Evolutionary conservation across 53 echinoderm and acorn worm genomes (phyloP), one percentile per base, ranked within the genome.

Genomic region (Mesocentrotus franciscanus): DNA sequence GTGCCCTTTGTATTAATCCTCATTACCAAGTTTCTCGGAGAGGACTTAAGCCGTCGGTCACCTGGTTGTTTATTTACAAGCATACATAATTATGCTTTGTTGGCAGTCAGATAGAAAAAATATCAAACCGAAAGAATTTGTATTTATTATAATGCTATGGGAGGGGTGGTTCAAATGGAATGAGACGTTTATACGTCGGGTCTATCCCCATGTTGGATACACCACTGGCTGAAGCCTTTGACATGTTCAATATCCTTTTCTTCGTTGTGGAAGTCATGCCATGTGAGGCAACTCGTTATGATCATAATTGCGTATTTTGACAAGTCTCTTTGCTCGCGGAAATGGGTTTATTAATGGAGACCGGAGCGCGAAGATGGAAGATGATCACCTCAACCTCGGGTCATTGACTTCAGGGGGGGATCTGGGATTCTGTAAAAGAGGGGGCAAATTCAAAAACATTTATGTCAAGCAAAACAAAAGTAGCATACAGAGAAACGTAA

Each of bases 301-400:
- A 84, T 78, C 78, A 34, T 78, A 78, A 78, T 84, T 84, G 84
- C 84, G 15, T 84, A 84, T 55, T 55, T 84, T 20, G 84, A 34
- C 30, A 78, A 84, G 84, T 9, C 84, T 49, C 27, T 16, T 42
- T 84, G 49, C 84, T 84, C 24, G 20, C 42, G 42, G 78, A 78
- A 78, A 78, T 84, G 84, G 84, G 84, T 84, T 84, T 49, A 84
- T 84, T 84, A 39, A 84, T 84, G 42, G 84, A 42, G 24, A 22
- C 18, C 29, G 84, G 13, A 33, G 24, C 24, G 68, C 20, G 68
- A 34, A 84, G 84, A 55, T 55, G 84, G 49, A 42, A 49, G 84
- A 17, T 84, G 49, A 24, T 84, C 84, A 84, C 49, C 84, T 22
- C 42, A 14, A 84, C 55, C 49, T 36, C 84, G 18, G 84, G 39